Evolutionary conservation across 2,113 vertebrate genomes (phyloP).

Genomic region (Australoheros scitulus): DNA sequence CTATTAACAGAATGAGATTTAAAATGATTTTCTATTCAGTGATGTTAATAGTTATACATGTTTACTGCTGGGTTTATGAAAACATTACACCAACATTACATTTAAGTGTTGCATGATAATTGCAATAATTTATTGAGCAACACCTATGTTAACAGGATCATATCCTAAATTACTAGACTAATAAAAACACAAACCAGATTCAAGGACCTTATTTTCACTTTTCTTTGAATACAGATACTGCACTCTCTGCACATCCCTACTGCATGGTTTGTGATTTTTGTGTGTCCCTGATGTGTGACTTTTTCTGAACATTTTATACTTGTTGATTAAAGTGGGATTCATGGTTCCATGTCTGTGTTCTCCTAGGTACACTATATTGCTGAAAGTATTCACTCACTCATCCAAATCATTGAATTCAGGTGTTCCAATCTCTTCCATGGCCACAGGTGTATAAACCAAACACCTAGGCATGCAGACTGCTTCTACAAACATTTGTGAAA

Average conservation of each 20-base stretch:
- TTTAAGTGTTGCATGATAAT: background rate
- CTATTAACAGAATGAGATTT: background rate
- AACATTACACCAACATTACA: background rate
- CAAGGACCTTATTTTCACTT: background rate
- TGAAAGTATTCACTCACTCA: no score
- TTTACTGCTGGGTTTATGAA: no score
- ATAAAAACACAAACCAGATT: background rate
- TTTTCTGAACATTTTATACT: background rate
- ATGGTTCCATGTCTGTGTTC: background rate
- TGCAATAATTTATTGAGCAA: background rate
- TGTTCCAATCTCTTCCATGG: no score
- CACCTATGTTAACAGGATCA: background rate
- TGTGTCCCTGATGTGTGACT: background rate
- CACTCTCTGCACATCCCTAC: background rate
- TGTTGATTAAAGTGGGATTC: background rate
- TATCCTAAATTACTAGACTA: background rate
- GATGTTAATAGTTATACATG: conserved; percentile 1
- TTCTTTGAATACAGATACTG: background rate
- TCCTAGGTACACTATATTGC: background rate
- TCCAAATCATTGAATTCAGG: no score
- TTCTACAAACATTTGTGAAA: no score
- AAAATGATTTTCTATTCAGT: background rate
- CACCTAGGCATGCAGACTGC: no score
- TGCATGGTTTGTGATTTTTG: background rate
- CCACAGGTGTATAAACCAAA: no score